phyloP scores from a whole-genome alignment of 2,888 invertebrate species.

The Aspidiotus rigidus region DNA sequence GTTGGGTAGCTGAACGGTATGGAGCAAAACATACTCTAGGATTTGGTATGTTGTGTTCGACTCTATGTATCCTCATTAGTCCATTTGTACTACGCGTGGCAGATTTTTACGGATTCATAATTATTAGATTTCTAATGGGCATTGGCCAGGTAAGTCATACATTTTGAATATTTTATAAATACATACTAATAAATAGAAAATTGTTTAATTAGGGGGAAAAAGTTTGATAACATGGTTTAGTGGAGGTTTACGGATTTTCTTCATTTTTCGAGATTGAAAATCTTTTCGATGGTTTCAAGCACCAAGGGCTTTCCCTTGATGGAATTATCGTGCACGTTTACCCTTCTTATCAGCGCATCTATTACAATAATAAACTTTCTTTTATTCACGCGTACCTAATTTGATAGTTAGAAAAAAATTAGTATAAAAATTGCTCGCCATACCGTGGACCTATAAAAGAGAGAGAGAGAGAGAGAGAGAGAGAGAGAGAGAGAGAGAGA shows the following conservation, averaged over 20 bases:
- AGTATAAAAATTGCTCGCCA: too few species aligned
- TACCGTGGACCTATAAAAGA: too few species aligned
- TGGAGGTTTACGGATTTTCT: too few species aligned
- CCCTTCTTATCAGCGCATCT: too few species aligned
- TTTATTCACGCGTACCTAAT: too few species aligned
- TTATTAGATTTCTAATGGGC: constrained; percentile 45
- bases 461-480: too few species aligned
- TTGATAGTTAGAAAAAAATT: too few species aligned
- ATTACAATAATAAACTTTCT: too few species aligned
- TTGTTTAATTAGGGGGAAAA: neutral
- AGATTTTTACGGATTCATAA: constrained; percentile 42
- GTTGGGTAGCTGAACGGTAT: constrained; percentile 43
- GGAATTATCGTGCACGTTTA: too few species aligned
- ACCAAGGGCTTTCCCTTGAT: neutral
- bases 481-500: too few species aligned
- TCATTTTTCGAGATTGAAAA: too few species aligned
- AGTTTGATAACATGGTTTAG: too few species aligned
- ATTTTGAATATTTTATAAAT: constrained; percentile 34
- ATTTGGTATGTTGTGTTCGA: constrained; percentile 44
- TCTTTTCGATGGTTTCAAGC: neutral
- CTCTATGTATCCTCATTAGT: constrained; percentile 44
- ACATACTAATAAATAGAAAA: neutral
- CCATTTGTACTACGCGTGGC: constrained; percentile 43
- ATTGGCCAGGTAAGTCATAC: constrained; percentile 44
- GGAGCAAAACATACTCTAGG: constrained; percentile 46